Evolutionary conservation across 2,888 invertebrate genomes (phyloP), one percentile per base, ranked within the genome.

Genomic region (Chymomyza fuscimana): DNA sequence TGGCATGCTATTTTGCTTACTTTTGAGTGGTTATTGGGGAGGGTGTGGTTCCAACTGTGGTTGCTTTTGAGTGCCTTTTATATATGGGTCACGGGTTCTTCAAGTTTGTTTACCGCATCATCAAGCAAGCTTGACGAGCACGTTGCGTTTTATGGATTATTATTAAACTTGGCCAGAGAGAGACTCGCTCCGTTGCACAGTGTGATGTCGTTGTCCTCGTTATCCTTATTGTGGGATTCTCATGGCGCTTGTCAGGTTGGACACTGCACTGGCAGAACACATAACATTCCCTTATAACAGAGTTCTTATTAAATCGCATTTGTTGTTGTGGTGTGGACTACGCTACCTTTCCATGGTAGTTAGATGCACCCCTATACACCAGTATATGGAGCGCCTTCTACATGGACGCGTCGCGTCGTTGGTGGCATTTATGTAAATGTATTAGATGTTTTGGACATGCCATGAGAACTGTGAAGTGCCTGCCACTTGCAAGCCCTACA

Each of bases 1-100:
- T 46, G 40, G 40, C 40, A 46, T 12, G 40, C 40, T 46, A 46
- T 46, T 46, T 46, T 46, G 40, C 40, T 46, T 46, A 46, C 40
- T 46, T 46, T 46, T 46, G 40, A 46, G 12, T 46, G 40, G 12
- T 46, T 46, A 46, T 46, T 10, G 40, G 40, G 40, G 12, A 12
- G 40, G 40, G 40, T 12, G 40, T 46, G 40, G 7, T 32, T 7
- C 6, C 32, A 32, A 32, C 32, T 32, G 32, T 7, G 9, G 32
- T 32, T 32, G 32, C 32, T 7, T 32, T 7, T 32, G 32, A 32
- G 32, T 32, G 32, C 32, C 32, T 32, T 32, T 32, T 32, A 9
- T 81, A 82, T 76, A 75, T 85, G 69, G 82, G 86, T 82, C 86
- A 82, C 74, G 79, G 73, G 79, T 72, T 73, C 78, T 75, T 76